Conservation (phyloP, 53 echinoderm and acorn worm genomes). For the Holothuria scabra region DNA sequence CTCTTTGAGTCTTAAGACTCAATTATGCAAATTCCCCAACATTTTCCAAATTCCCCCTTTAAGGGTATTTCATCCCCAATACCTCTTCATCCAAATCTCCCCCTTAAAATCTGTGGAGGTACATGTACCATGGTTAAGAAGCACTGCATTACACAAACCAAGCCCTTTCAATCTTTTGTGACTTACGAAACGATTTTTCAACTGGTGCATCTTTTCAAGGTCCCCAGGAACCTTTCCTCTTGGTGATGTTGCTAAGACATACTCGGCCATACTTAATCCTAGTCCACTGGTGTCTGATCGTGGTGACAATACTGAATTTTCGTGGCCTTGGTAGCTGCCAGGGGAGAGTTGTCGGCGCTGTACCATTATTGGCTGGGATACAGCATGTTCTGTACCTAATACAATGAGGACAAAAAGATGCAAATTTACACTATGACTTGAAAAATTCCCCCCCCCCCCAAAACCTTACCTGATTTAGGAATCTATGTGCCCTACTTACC, state of each 20-base stretch:
- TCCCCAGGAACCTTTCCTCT: slow-evolving; percentile 68
- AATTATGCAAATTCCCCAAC: too few species aligned
- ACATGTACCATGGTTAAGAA: too few species aligned
- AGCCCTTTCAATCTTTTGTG: not conserved
- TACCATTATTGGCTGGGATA: slow-evolving; percentile 98
- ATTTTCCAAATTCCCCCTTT: too few species aligned
- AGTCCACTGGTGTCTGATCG: slow-evolving; percentile 95
- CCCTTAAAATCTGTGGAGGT: too few species aligned
- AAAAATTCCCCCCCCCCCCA: too few species aligned
- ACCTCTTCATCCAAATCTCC: too few species aligned
- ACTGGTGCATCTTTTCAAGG: slow-evolving; percentile 79
- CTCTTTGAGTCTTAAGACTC: too few species aligned
- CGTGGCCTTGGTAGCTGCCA: slow-evolving; percentile 86
- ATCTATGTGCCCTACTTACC: too few species aligned
- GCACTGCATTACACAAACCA: too few species aligned
- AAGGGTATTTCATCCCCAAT: too few species aligned
- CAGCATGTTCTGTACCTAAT: slow-evolving; percentile 77
- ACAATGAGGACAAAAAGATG: not conserved
- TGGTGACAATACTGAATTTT: slow-evolving; percentile 95
- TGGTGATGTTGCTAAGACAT: slow-evolving; percentile 90
- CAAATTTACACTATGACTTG: too few species aligned
- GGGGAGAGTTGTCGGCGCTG: slow-evolving; percentile 87
- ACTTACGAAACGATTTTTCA: slow-evolving; percentile 90
- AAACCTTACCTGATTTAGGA: too few species aligned
- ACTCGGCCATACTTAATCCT: slow-evolving; percentile 97